Evolutionary conservation across 2,797 vertebrate species (phyloP).

Genomic region (Macrochelys suwanniensis): DNA sequence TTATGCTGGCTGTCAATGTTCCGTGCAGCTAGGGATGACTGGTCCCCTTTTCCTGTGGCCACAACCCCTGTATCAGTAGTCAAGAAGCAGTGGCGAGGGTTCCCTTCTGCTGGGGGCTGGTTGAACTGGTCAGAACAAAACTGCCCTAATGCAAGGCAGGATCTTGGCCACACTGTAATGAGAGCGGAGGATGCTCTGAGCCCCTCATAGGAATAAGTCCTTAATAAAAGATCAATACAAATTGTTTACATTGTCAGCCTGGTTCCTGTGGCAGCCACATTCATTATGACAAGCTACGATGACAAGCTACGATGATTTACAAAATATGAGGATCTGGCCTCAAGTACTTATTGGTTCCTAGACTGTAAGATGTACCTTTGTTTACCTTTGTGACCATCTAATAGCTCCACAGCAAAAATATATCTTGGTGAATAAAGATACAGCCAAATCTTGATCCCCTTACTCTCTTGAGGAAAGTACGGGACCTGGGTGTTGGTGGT

Average conservation of each 20-base stretch:
- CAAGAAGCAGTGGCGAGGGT: background rate
- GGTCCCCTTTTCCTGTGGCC: background rate
- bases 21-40: background rate
- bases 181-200: background rate
- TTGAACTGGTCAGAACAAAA: background rate
- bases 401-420: background rate
- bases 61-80: background rate
- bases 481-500: background rate
- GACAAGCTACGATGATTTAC: background rate
- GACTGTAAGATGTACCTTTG: background rate
- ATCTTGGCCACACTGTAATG: background rate
- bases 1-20: background rate
- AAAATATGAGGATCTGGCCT: background rate
- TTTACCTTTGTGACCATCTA: background rate
- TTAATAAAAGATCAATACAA: background rate
- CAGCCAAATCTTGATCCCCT: slow-evolving; percentile 1
- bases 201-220: background rate
- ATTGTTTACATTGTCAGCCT: background rate
- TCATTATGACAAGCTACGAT: background rate
- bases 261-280: background rate
- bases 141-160: background rate
- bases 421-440: background rate
- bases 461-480: background rate
- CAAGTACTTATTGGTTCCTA: background rate
- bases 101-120: background rate